Base-by-base conservation (phyloP, 2,888 invertebrate genomes). In the Pristionchus mayeri region DNA sequence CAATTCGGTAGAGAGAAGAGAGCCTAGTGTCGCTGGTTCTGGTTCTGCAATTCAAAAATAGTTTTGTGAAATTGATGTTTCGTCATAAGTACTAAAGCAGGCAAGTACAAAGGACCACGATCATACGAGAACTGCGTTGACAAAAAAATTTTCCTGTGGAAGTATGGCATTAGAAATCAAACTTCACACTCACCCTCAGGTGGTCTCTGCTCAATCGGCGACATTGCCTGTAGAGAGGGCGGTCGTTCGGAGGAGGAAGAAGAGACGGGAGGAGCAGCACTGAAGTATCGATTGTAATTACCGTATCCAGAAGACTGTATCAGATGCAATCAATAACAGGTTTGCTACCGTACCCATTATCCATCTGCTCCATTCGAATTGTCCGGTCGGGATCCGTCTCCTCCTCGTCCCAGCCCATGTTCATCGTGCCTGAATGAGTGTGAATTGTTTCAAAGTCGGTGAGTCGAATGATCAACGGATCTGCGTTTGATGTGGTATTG, bases 351-450 rank as follows among this genome's bases (percentile, higher is more conserved):
- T 63, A 63, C 63, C 63, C 63, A 13, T 63, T n/a, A 21, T 18
- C 44, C 37, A 75, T 18, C 44, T 71, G 71, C 44, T 78, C 57
- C 40, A 54, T 57, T 2, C 54, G 9, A n/a, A 57, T 57, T 18
- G 80, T 80, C 24, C 40, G 3, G 21, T 57, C 54, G n/a, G 21
- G 54, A 18, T 78, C 80, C 18, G 85, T 86, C 34, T 86, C 86
- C 44, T 86, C 86, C 80, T 85, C 87, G 50, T 85, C 85, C 18
- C 86, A 86, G 4, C 88, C 88, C 87, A 88, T 88, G 76, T 88
- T 88, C 50, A 88, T 83, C 27, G 78, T 80, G 63, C 82, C 82
- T 82, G 34, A 30, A 80, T 34, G 11, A n/a, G n/a, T n/a, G n/a
- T n/a, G n/a, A n/a, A n/a, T n/a, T n/a, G n/a, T n/a, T n/a, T n/a